phyloP scores from a whole-genome alignment of 1,140 invertebrate genomes.

The Sycobia sp. region DNA sequence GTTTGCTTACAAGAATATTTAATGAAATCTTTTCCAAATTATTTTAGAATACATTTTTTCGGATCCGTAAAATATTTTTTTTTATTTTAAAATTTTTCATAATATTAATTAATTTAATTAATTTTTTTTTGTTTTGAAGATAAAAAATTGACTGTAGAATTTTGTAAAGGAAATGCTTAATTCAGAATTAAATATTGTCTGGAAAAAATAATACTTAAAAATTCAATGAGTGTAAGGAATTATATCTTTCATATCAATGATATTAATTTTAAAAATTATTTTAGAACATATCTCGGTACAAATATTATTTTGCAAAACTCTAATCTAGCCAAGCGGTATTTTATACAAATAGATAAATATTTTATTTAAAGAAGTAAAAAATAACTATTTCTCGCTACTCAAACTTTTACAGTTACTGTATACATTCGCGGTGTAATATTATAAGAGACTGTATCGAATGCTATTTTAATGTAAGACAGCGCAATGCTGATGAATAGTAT shows the following conservation, averaged over 20 bases:
- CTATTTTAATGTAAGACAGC: constrained; percentile 22
- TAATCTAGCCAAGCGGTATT: constrained; percentile 8
- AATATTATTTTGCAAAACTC: constrained; percentile 26
- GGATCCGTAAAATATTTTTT: no score
- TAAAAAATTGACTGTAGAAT: no score
- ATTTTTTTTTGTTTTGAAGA: constrained; percentile 14
- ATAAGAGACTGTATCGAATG: constrained; percentile 11
- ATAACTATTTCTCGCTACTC: constrained; percentile 36
- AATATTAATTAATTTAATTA: constrained; percentile 1
- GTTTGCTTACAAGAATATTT: no score
- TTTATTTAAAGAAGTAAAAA: constrained; percentile 12
- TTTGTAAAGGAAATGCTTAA: no score
- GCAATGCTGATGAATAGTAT: constrained; percentile 9
- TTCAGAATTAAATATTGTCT: no score
- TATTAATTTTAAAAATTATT: constrained; percentile 15
- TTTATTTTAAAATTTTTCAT: background rate
- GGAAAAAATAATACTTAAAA: no score
- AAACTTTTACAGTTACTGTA: constrained; percentile 29
- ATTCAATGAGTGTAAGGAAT: no score
- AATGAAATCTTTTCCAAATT: no score
- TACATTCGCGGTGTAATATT: constrained; percentile 18
- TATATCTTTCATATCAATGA: no score
- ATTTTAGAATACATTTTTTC: no score
- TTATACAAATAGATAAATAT: constrained; percentile 27
- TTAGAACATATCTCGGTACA: constrained; percentile 1